Evolutionary conservation across 2,888 invertebrate species (phyloP).

Genomic region (Salticus scenicus): DNA sequence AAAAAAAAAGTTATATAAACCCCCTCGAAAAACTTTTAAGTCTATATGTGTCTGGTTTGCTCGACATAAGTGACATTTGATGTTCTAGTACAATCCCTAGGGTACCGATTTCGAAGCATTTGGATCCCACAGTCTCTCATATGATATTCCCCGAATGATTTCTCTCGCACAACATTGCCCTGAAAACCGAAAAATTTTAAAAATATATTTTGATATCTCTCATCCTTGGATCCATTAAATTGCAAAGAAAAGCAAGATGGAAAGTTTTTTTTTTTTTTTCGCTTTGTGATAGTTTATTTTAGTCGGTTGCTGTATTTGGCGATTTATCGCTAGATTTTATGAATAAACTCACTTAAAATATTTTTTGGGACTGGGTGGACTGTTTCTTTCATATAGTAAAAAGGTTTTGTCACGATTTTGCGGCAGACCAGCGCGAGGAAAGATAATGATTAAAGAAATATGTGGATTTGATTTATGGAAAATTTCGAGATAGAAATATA

Average conservation of each 20-base stretch:
- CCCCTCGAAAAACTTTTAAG: not conserved
- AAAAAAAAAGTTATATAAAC: no score
- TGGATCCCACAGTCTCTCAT: constrained; percentile 25
- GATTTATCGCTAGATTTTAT: constrained; percentile 13
- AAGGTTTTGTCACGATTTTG: no score
- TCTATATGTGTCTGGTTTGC: not conserved
- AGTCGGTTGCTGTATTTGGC: constrained; percentile 27
- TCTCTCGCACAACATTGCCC: constrained; percentile 51
- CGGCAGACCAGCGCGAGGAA: no score
- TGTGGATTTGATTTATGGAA: no score
- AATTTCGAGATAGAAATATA: no score
- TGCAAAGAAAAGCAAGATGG: constrained; percentile 61
- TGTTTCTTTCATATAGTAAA: no score
- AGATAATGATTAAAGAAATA: no score
- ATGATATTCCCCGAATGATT: constrained; percentile 32
- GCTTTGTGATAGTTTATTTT: not conserved
- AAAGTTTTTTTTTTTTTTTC: not conserved
- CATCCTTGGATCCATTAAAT: constrained; percentile 62
- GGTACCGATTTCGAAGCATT: constrained; percentile 38
- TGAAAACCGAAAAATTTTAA: constrained; percentile 49
- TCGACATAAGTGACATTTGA: constrained; percentile 56
- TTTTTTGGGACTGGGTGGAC: no score
- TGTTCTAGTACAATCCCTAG: constrained; percentile 40
- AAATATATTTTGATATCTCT: constrained; percentile 11
- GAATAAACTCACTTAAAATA: no score